These are phyloP conservation scores for Xestia c-nigrum DNA, from an alignment of 2,888 invertebrate species.

Conservation along the genomic window DNA sequence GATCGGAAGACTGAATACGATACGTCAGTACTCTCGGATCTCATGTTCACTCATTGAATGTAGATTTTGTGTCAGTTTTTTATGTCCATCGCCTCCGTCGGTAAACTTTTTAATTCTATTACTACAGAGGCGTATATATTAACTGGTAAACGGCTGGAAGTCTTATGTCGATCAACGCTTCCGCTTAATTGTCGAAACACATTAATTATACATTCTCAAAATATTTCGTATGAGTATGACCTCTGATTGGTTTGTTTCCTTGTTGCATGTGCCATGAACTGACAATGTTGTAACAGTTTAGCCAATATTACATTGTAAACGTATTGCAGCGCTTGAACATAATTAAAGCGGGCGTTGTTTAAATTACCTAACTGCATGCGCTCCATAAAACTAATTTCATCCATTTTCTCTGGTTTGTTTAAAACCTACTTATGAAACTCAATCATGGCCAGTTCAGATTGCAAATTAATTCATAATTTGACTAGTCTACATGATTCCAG, in stretches of 20 bases:
- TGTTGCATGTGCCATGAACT: background rate
- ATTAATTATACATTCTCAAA: constrained; percentile 34
- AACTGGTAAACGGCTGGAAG: background rate
- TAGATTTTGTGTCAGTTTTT: constrained; percentile 14
- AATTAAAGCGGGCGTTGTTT: constrained; percentile 5
- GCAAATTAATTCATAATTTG: background rate
- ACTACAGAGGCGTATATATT: constrained; percentile 13
- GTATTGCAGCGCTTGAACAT: constrained; percentile 5
- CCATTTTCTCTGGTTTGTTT: constrained; percentile 8
- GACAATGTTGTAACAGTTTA: background rate
- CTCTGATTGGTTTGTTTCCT: constrained; percentile 29
- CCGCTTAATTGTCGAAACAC: constrained; percentile 33
- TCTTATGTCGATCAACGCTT: constrained; percentile 4
- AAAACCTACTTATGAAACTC: background rate
- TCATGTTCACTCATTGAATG: constrained; percentile 15
- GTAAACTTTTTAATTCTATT: constrained; percentile 17
- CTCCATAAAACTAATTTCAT: constrained; percentile 6
- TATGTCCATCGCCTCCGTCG: background rate
- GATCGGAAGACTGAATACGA: constrained; percentile 29
- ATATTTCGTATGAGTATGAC: constrained; percentile 22
- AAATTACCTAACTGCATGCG: background rate
- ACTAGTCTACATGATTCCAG: background rate
- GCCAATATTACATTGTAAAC: background rate
- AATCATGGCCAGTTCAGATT: background rate
- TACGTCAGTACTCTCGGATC: constrained; percentile 18